A percentile compares a stretch with the other conserved stretches of the same genome.
Conservation (phyloP, 2,888 invertebrate genomes). For the Neria commutata region DNA sequence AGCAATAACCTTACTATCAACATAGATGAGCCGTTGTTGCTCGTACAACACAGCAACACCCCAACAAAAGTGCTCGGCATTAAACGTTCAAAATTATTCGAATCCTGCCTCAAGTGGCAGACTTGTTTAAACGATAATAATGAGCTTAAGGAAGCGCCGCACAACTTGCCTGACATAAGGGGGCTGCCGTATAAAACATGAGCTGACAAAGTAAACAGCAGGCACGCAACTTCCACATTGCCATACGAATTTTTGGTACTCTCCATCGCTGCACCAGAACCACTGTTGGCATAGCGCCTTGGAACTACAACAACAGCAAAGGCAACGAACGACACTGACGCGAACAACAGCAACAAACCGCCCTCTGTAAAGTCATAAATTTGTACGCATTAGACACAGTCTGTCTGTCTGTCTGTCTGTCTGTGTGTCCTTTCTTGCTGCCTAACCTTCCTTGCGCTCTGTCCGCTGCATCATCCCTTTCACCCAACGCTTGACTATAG, state of each 20-base stretch:
- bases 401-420: slow-evolving; percentile 27
- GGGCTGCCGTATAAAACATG: slow-evolving; percentile 16
- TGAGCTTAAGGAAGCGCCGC: slow-evolving; percentile 52
- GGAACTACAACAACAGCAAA: slow-evolving; percentile 7
- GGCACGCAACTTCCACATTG: slow-evolving; percentile 9
- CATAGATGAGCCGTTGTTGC: too few species aligned
- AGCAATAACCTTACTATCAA: too few species aligned
- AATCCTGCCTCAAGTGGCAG: slow-evolving; percentile 38
- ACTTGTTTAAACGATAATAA: slow-evolving; percentile 51
- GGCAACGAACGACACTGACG: background rate
- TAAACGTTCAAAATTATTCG: slow-evolving; percentile 11
- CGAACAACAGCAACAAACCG: slow-evolving; percentile 33
- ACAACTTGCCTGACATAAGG: slow-evolving; percentile 2
- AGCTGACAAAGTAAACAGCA: slow-evolving; percentile 43
- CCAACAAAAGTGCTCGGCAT: background rate
- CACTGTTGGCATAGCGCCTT: too few species aligned
- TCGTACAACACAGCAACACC: too few species aligned
- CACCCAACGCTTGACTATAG: slow-evolving; percentile 19
- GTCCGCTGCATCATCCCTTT: slow-evolving; percentile 2
- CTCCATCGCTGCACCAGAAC: too few species aligned
- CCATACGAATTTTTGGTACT: too few species aligned
- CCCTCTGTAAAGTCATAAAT: slow-evolving; percentile 54
- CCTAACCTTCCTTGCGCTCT: background rate
- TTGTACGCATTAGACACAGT: slow-evolving; percentile 56
- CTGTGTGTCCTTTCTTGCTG: background rate